These are phyloP conservation scores for Cheilinus undulatus DNA, from an alignment of 2,113 vertebrate genomes.

Conservation along the genomic window DNA sequence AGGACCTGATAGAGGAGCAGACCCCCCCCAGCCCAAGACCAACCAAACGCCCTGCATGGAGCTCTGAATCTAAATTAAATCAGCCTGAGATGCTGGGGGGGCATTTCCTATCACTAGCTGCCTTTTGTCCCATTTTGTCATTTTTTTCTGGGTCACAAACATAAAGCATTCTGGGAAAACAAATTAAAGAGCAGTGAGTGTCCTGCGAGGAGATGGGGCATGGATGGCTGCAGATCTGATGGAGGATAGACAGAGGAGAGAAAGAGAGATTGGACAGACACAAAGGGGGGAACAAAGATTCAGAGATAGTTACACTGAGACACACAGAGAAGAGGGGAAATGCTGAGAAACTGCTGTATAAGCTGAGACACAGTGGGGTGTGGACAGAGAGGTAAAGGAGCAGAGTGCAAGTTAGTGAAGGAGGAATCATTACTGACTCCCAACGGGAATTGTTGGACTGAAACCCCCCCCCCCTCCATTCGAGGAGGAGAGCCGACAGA, in stretches of 20 bases:
- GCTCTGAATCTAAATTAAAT: conserved; percentile 50
- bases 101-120: neutral
- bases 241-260: neutral
- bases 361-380: neutral
- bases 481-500: conserved; percentile 2
- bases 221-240: neutral
- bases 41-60: neutral
- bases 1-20: neutral
- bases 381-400: neutral
- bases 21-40: neutral
- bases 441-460: conserved; percentile 5
- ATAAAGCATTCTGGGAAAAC: conserved; percentile 25
- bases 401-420: neutral
- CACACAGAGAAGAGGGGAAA: neutral
- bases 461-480: neutral
- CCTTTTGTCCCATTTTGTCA: neutral
- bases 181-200: conserved; percentile 32
- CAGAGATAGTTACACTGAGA: neutral
- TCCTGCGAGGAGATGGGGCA: conserved; percentile 5
- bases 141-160: neutral
- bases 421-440: neutral
- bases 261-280: neutral
- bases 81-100: neutral
- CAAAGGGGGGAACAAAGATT: neutral
- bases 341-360: neutral